A percentile compares a stretch with the other conserved stretches of the same genome.
Conservation (phyloP, 2,113 vertebrate species). For the Buteo buteo region DNA sequence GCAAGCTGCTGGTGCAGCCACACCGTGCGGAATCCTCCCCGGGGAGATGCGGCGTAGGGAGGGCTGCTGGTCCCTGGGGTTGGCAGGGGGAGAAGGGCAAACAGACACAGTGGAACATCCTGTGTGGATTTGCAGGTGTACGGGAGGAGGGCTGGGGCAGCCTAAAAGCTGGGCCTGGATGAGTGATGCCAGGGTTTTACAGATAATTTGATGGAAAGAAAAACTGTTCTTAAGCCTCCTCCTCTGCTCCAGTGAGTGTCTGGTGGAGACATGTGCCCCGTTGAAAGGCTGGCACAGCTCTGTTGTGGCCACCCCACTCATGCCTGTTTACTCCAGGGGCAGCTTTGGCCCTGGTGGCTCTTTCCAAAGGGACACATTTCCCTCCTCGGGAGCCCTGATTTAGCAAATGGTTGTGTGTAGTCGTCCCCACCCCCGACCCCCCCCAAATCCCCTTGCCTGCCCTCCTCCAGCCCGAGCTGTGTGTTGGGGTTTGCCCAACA, state of each 20-base stretch:
- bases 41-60: rapidly evolving
- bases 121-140: rapidly evolving
- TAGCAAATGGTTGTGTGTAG: rapidly evolving
- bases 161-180: background rate
- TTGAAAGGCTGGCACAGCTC: background rate
- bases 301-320: rapidly evolving
- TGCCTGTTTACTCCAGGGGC: background rate
- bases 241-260: background rate
- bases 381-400: background rate
- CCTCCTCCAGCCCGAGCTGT: background rate
- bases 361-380: background rate
- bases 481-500: rapidly evolving
- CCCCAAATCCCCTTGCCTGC: background rate
- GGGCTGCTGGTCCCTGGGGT: background rate
- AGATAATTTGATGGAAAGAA: background rate
- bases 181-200: background rate
- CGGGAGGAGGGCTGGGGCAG: background rate
- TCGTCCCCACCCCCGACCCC: too few species aligned
- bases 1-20: background rate
- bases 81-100: background rate
- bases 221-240: background rate
- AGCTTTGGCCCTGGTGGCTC: background rate
- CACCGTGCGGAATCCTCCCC: rapidly evolving
- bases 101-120: rapidly evolving
- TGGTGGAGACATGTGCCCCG: rapidly evolving